Base-by-base conservation (phyloP, 2,888 invertebrate species). In the Xestia c-nigrum region DNA sequence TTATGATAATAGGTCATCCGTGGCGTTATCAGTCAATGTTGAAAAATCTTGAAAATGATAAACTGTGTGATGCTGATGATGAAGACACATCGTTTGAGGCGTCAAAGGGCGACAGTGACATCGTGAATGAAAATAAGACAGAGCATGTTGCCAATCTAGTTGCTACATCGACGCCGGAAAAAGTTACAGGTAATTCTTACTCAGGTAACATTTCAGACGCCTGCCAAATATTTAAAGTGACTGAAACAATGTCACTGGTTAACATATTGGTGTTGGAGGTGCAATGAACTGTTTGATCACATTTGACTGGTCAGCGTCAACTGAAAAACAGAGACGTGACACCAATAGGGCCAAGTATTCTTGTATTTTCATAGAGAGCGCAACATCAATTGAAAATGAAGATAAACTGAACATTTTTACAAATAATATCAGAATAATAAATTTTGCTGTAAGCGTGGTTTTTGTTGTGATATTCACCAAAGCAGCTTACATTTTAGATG, bases 101-200 rank as follows among this genome's bases (percentile, higher is more conserved):
- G 31, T 91, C 91, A 74, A 92, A 92, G 75, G 91, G 87, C 10
- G 90, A 92, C 74, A 87, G 74, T 65, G 90, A 90, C 78, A 79
- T 81, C 76, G 86, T 86, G 67, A 90, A 90, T 86, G 91, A 92
- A 81, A 89, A 89, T 84, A 92, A 92, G 73, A 86, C 86, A n/a
- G 91, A 90, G 67, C 78, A 84, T 52, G 87, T 76, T 84, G 87
- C 90, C 82, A 92, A 91, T 85, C 71, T 90, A 52, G 91, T 94
- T 87, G 91, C 92, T 75, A 95, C 96, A 75, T 96, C 95, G 21
- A 96, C 96, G 10, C 96, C 95, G 67, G 93, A 95, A 88, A 96
- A 95, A 91, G 61, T 80, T 71, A 72, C 89, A 85, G 89, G 92
- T 92, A 89, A 74, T 65, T 80, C 64, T 73, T 77, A 84, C 55